Evolutionary conservation across 2,888 invertebrate species (phyloP).

Genomic region (Lepidocyrtoides sp.): DNA sequence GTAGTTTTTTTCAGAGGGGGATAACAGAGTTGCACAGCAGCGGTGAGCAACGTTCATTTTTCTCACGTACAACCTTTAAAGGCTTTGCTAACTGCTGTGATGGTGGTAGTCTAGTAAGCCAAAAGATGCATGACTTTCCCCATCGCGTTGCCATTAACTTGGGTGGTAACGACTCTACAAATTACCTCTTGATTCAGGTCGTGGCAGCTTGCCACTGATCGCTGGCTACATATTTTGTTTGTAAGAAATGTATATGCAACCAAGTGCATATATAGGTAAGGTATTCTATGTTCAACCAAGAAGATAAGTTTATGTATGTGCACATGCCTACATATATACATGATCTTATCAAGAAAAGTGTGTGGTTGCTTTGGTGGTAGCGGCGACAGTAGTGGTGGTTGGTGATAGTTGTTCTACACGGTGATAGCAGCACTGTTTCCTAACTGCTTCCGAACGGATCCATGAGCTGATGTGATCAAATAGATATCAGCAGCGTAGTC

Average conservation of each 20-base stretch:
- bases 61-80: slow-evolving; percentile 41
- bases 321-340: not conserved
- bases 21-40: not conserved
- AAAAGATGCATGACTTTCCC: slow-evolving; percentile 74
- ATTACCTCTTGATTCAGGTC: slow-evolving; percentile 85
- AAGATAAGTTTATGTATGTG: not conserved
- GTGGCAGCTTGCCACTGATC: slow-evolving; percentile 85
- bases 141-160: slow-evolving; percentile 74
- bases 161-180: slow-evolving; percentile 83
- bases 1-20: not conserved
- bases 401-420: not conserved
- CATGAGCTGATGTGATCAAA: slow-evolving; percentile 52
- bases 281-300: not conserved
- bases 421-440: slow-evolving; percentile 38
- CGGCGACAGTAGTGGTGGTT: not conserved
- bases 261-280: not conserved
- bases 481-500: not conserved
- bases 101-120: not conserved
- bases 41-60: not conserved
- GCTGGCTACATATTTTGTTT: slow-evolving; percentile 65
- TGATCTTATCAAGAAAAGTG: slow-evolving; percentile 54
- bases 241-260: not conserved
- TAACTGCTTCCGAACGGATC: slow-evolving; percentile 74
- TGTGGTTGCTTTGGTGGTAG: slow-evolving; percentile 23
- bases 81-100: not conserved